Percentiles rank a stretch among this genome's conserved stretches.
Conservation (phyloP, 2,888 invertebrate species). For the Cheilosia vernalis region DNA sequence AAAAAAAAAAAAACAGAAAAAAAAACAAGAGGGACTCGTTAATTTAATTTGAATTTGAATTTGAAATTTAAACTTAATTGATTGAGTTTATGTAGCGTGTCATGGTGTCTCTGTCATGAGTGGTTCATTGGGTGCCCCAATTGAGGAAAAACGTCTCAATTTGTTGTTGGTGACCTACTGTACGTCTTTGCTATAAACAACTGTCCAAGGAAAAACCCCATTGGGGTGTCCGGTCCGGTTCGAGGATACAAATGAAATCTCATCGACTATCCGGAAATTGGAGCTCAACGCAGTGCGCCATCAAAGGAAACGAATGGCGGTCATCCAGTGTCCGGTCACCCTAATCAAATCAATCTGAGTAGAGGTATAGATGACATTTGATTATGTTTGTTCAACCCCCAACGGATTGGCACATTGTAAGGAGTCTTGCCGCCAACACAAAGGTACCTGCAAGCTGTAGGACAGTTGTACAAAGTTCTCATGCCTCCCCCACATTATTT, state of each 20-base stretch:
- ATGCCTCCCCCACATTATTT: neutral
- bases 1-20: too few species aligned
- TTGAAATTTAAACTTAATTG: constrained; percentile 63
- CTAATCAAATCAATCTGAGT: constrained; percentile 72
- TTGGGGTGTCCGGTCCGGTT: constrained; percentile 7
- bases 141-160: constrained; percentile 33
- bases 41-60: constrained; percentile 65
- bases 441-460: constrained; percentile 49
- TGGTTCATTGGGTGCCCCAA: constrained; percentile 12
- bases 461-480: constrained; percentile 48
- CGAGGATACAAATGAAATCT: constrained; percentile 43
- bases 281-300: constrained; percentile 29
- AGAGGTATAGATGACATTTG: constrained; percentile 35
- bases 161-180: constrained; percentile 9
- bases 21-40: constrained; percentile 37
- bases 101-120: constrained; percentile 15
- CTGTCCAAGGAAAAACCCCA: constrained; percentile 16
- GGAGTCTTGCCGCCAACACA: constrained; percentile 19
- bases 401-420: neutral
- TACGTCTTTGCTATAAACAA: neutral
- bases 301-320: constrained; percentile 64
- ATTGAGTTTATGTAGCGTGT: constrained; percentile 32
- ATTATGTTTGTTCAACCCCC: constrained; percentile 70
- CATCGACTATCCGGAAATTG: constrained; percentile 53
- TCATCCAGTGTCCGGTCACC: constrained; percentile 69